Percentiles rank a stretch among this genome's conserved stretches.
These are phyloP conservation scores for Trissolcus brochymenae DNA, from an alignment of 2,888 invertebrate genomes.

Conservation along the genomic window DNA sequence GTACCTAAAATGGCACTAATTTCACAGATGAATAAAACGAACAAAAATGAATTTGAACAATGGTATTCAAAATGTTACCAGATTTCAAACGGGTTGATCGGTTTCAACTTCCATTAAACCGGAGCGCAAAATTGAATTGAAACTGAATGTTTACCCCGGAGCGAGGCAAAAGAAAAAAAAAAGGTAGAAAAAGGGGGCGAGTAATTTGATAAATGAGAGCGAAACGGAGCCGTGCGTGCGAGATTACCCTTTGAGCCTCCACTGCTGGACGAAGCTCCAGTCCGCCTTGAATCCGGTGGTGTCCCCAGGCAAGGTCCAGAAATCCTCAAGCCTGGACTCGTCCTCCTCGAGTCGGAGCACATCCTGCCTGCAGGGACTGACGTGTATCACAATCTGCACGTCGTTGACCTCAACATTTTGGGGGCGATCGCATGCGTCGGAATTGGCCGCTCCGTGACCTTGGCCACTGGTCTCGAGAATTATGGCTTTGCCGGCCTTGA, in stretches of 20 bases:
- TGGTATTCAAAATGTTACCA: too few relatives aligned
- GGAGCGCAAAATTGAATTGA: too few relatives aligned
- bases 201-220: conserved; percentile 2
- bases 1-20: too few relatives aligned
- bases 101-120: too few relatives aligned
- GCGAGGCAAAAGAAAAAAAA: not conserved
- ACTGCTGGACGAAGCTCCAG: conserved; percentile 86
- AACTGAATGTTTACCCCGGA: too few relatives aligned
- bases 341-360: conserved; percentile 74
- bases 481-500: conserved; percentile 52
- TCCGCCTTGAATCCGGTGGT: conserved; percentile 79
- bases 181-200: not conserved
- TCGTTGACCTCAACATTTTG: conserved; percentile 52
- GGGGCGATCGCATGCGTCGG: conserved; percentile 25
- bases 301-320: conserved; percentile 76
- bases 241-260: conserved; percentile 82
- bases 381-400: conserved; percentile 78
- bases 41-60: too few relatives aligned
- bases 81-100: too few relatives aligned
- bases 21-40: too few relatives aligned
- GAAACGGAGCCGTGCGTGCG: conserved; percentile 20
- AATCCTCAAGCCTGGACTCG: conserved; percentile 71
- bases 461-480: conserved; percentile 47
- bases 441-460: conserved; percentile 44
- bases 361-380: conserved; percentile 76